phyloP scores from a whole-genome alignment of 2,113 vertebrate genomes.

The Antennarius striatus region DNA sequence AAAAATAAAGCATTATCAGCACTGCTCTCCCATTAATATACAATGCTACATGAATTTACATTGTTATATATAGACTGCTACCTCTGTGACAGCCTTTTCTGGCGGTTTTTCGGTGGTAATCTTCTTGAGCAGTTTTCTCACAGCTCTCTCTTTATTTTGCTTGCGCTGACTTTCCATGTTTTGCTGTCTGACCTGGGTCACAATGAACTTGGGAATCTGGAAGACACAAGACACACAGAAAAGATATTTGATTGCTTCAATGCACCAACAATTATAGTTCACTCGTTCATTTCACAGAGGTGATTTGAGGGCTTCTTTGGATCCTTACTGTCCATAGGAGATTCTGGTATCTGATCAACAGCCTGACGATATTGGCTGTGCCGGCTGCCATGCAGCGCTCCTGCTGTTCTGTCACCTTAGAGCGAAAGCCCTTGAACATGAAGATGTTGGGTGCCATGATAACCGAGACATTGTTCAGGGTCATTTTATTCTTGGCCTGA shows the following conservation, averaged over 20 bases:
- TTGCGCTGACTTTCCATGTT: slow-evolving; percentile 89
- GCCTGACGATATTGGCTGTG: slow-evolving; percentile 88
- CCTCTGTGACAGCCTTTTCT: slow-evolving; percentile 64
- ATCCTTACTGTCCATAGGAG: slow-evolving; percentile 91
- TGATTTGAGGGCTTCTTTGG: not conserved
- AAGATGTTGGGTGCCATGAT: slow-evolving; percentile 99
- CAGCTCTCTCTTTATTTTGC: slow-evolving; percentile 83
- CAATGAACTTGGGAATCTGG: slow-evolving; percentile 95
- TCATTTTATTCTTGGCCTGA: slow-evolving; percentile 94
- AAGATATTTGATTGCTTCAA: not conserved
- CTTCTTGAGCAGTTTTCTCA: slow-evolving; percentile 94
- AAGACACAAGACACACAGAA: not conserved
- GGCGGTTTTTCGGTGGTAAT: slow-evolving; percentile 87
- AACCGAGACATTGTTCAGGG: slow-evolving; percentile 91
- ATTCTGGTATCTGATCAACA: slow-evolving; percentile 91
- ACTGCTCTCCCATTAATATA: no score
- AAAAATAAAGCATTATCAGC: no score
- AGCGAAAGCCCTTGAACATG: slow-evolving; percentile 85
- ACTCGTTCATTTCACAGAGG: not conserved
- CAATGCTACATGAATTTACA: no score
- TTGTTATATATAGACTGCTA: slow-evolving; percentile 6
- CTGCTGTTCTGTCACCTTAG: slow-evolving; percentile 86
- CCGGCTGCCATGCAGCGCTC: slow-evolving; percentile 90
- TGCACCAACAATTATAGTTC: not conserved
- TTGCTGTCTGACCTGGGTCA: slow-evolving; percentile 92